Evolutionary conservation across 2,113 vertebrate species (phyloP), one percentile per base, ranked within the genome.

Genomic region (Ammodytes marinus): DNA sequence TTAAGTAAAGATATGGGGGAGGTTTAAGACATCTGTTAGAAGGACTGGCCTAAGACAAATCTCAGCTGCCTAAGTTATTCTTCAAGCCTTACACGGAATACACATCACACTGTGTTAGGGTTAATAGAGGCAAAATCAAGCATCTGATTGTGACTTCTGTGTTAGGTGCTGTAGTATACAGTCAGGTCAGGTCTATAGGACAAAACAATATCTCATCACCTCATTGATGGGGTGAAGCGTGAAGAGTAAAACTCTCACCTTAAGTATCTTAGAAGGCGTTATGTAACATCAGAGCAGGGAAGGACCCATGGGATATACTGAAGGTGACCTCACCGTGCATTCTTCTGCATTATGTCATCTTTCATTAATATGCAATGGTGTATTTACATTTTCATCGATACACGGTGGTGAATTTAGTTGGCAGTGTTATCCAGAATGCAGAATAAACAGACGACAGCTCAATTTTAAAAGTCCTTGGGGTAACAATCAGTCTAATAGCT

Each of bases 21-120:
- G 74, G 70, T 69, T 84, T 75, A 57, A 74, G 69, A 73, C 78
- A 84, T 86, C 79, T 86, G 88, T 57, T 79, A n/a, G 61, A 52
- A 50, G 17, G 54, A 49, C 2, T 64, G 66, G 69, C 57, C 39
- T 15, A 39, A 47, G 46, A 81, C 12, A 49, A 66, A 69, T 80
- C 52, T 64, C 58, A 60, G 66, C 60, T 63, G 37, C 79, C 63
- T 69, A 46, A 74, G 47, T 73, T 77, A 39, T 79, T 85, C 54
- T 63, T 49, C 63, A 43, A 7, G 2, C 61, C 39, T 71, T 55
- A 75, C 55, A 60, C 53, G 17, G 65, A 27, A 49, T 40, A 13
- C 59, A 64, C 42, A 64, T 69, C 54, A 57, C 54, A 57, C 54
- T 27, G 19, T 64, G 40, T 39, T 50, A 5, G 8, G 59, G 49